Base-by-base conservation (phyloP, 2,797 vertebrate species). In the Pelochelys cantorii region DNA sequence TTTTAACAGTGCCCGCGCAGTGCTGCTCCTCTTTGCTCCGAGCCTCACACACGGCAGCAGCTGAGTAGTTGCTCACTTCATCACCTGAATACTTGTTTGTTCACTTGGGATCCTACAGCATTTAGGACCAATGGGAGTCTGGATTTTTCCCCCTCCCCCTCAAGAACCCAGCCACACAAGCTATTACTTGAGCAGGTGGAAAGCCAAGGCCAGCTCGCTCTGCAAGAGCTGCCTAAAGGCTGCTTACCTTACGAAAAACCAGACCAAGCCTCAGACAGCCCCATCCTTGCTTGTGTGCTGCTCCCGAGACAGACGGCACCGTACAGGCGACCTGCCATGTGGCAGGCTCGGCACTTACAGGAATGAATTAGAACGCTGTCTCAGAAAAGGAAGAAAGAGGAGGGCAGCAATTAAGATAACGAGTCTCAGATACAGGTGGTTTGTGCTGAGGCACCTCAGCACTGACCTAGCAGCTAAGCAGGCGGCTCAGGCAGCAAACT, bases 341-440 rank as follows among this genome's bases (percentile, higher is more conserved):
- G 81, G 86, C 1, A 37, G 83, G 79, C 17, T 77, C 82, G 5
- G 92, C 9, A 56, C 89, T n/a, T 1, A 1, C 13, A 20, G 81
- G 18, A 62, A 77, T 74, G 57, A 74, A 59, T 0, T 1, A 54
- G 83, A 37, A 77, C 65, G 18, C 13, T 1, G 12, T 15, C 81
- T 11, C 3, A 0, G 82, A 48, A 62, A 23, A 78, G 8, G 4
- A 42, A 37, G 92, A 57, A 87, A 62, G 62, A 29, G 89, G 91
- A 71, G 53, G 57, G 14, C 0, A 5, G 83, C 11, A 3, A 52
- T 37, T 5, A 65, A 95, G 84, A 65, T 27, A 54, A 12, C 14
- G 23, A 87, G 62, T 4, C 1, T 84, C 81, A 68, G 95, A 42
- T 78, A 92, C 98, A 98, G 98, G 98, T 98, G 98, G 95, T 95